These are phyloP conservation scores for Drosophila gunungcola DNA, from an alignment of 1,140 invertebrate species.

Conservation along the genomic window DNA sequence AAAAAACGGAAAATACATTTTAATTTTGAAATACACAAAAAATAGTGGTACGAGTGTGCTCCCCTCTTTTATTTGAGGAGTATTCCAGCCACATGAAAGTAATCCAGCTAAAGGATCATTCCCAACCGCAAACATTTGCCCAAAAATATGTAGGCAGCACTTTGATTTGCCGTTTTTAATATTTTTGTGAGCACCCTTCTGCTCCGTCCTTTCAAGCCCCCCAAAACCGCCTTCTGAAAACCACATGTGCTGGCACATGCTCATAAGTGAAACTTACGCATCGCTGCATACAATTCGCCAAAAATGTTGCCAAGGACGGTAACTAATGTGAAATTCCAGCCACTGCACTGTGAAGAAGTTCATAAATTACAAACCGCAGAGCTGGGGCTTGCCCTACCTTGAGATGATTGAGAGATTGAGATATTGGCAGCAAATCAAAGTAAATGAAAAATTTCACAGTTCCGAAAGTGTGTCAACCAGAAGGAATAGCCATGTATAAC, in stretches of 20 bases:
- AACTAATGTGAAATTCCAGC: constrained; percentile 59
- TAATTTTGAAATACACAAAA: constrained; percentile 27
- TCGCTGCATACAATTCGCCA: constrained; percentile 76
- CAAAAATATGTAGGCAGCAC: constrained; percentile 63
- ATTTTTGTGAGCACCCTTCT: constrained; percentile 44
- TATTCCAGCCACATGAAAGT: constrained; percentile 75
- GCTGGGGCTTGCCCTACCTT: constrained; percentile 25
- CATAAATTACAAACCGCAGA: constrained; percentile 66
- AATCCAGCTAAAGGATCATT: constrained; percentile 61
- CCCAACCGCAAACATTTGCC: constrained; percentile 78
- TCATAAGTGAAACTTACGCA: constrained; percentile 77
- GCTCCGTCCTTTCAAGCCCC: constrained; percentile 2
- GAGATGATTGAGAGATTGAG: constrained; percentile 13
- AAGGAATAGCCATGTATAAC: constrained; percentile 2
- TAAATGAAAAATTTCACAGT: constrained; percentile 68
- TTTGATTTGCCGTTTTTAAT: constrained; percentile 80
- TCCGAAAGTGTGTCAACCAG: constrained; percentile 45
- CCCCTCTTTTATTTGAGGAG: constrained; percentile 29
- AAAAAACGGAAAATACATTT: constrained; percentile 27
- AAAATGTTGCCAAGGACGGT: constrained; percentile 67
- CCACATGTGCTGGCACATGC: constrained; percentile 21
- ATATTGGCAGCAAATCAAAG: constrained; percentile 57
- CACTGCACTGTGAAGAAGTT: constrained; percentile 36
- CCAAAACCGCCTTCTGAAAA: constrained; percentile 14
- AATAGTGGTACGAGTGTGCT: constrained; percentile 5